Percentiles rank a stretch among this genome's conserved stretches.
phyloP scores from a whole-genome alignment of 2,888 invertebrate genomes.

The Ochropleura plecta region DNA sequence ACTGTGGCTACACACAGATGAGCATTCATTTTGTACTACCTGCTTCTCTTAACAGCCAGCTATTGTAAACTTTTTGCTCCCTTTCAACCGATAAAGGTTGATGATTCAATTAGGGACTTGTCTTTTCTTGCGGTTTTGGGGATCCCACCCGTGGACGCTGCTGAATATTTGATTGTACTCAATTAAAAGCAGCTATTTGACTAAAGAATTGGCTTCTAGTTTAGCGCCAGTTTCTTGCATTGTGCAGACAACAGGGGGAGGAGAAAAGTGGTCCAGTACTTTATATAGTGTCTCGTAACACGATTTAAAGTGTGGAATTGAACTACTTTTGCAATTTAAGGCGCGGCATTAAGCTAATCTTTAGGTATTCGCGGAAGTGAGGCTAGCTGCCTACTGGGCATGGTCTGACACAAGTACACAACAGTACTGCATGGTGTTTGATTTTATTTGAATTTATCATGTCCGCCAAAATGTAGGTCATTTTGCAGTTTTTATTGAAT shows the following conservation, averaged over 20 bases:
- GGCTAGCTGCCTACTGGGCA: too few relatives aligned
- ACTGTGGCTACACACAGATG: slow-evolving; percentile 16
- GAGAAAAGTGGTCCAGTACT: too few relatives aligned
- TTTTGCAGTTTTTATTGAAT: too few relatives aligned
- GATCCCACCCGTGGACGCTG: neutral
- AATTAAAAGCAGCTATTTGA: neutral
- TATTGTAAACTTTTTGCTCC: slow-evolving; percentile 38
- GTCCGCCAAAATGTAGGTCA: too few relatives aligned
- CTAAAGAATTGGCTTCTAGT: neutral
- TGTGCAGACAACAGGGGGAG: neutral
- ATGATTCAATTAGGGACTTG: slow-evolving; percentile 21
- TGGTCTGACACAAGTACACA: too few relatives aligned
- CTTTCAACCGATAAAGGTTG: neutral
- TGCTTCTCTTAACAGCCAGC: slow-evolving; percentile 1
- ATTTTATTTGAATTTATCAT: too few relatives aligned
- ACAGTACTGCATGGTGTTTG: too few relatives aligned
- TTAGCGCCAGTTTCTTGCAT: neutral
- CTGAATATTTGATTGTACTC: neutral
- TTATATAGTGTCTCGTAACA: neutral
- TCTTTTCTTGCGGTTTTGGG: slow-evolving; percentile 11
- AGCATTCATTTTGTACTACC: slow-evolving; percentile 36
- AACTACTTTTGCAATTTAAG: neutral
- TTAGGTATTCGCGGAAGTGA: too few relatives aligned
- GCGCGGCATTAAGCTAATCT: too few relatives aligned
- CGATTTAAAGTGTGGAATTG: neutral